These are phyloP conservation scores for Chymomyza amoena DNA, from an alignment of 2,888 invertebrate species.

Conservation along the genomic window DNA sequence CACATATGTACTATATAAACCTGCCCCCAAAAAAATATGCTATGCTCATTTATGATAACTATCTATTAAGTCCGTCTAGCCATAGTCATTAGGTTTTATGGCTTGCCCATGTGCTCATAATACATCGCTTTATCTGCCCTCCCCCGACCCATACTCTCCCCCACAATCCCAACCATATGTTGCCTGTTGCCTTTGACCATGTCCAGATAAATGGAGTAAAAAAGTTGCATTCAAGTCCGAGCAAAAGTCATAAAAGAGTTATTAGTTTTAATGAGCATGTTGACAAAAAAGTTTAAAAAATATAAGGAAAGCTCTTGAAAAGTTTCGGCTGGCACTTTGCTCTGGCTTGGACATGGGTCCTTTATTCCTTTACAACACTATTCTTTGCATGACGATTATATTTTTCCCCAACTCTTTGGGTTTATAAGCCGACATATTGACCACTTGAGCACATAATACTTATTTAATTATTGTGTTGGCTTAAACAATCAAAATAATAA, in stretches of 20 bases:
- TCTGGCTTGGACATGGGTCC: neutral
- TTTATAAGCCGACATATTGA: neutral
- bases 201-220: conserved; percentile 17
- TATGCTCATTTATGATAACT: conserved; percentile 10
- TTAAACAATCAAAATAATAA: neutral
- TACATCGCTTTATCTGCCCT: conserved; percentile 9
- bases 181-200: conserved; percentile 17
- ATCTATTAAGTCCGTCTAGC: conserved; percentile 31
- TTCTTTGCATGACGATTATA: neutral
- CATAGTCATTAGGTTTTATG: conserved; percentile 28
- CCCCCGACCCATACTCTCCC: neutral
- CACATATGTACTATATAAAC: neutral
- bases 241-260: conserved; percentile 46
- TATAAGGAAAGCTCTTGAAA: conserved; percentile 4
- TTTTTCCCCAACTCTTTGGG: no score
- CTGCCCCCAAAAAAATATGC: neutral
- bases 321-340: neutral
- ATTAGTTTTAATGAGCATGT: conserved; percentile 43
- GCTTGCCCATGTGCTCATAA: conserved; percentile 13
- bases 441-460: neutral
- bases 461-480: neutral
- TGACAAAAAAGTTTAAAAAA: conserved; percentile 13
- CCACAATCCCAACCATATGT: conserved; percentile 29
- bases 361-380: neutral
- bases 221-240: neutral